A percentile compares a stretch with the other conserved stretches of the same genome.
Conservation (phyloP, 2,113 vertebrate species). For the Nannobrachium achirus region DNA sequence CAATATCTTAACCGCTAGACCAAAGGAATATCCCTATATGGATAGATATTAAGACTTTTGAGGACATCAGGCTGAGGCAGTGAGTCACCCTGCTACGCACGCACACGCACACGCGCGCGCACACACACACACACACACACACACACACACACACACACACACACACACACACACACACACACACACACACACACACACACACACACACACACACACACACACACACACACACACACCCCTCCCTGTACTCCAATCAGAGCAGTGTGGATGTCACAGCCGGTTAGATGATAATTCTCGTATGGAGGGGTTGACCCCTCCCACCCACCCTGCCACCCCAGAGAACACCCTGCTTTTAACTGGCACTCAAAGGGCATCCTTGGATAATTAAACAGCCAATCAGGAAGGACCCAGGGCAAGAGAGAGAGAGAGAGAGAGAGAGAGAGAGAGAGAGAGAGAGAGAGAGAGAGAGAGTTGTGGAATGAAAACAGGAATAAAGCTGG, state of each 20-base stretch:
- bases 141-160: conserved; percentile 72
- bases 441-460: background rate
- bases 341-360: conserved; percentile 73
- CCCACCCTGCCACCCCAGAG: conserved; percentile 63
- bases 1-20: too few relatives aligned
- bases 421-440: background rate
- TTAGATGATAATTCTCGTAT: conserved; percentile 75
- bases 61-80: too few relatives aligned
- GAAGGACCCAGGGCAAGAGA: conserved; percentile 45
- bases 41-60: too few relatives aligned
- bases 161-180: background rate
- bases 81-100: too few relatives aligned
- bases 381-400: conserved; percentile 73
- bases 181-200: conserved; percentile 8
- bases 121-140: too few relatives aligned
- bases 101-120: too few relatives aligned
- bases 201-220: conserved; percentile 12
- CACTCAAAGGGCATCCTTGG: conserved; percentile 73
- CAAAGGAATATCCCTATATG: too few relatives aligned
- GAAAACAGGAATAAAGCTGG: too few relatives aligned
- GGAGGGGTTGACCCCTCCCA: conserved; percentile 36
- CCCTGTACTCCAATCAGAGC: conserved; percentile 66
- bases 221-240: conserved; percentile 61
- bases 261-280: conserved; percentile 77
- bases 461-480: too few relatives aligned